phyloP scores from a whole-genome alignment of 2,888 invertebrate species.

The Andrena trimmerana region DNA sequence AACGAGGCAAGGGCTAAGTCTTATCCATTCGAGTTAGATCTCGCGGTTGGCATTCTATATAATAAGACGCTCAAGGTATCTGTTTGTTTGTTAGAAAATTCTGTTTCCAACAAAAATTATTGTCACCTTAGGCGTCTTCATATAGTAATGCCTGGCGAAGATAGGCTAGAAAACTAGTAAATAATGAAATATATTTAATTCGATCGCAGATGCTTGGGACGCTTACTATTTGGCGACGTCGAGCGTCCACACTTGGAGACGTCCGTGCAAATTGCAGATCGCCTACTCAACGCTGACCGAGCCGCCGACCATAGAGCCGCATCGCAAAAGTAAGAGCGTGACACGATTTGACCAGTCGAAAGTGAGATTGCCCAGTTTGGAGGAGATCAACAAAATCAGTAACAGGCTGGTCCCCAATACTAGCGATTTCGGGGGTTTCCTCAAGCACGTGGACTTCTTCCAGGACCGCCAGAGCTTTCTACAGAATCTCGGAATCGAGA shows the following conservation, averaged over 20 bases:
- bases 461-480: constrained; percentile 73
- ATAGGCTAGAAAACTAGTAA: neutral
- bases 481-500: constrained; percentile 62
- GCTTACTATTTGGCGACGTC: constrained; percentile 51
- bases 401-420: constrained; percentile 64
- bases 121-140: no score
- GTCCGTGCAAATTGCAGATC: constrained; percentile 88
- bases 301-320: neutral
- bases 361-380: constrained; percentile 64
- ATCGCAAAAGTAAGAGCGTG: constrained; percentile 3
- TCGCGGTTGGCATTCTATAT: no score
- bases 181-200: constrained; percentile 9
- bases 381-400: constrained; percentile 68
- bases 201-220: constrained; percentile 53
- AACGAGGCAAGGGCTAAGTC: constrained; percentile 28
- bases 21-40: neutral
- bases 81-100: neutral
- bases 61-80: neutral
- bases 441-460: constrained; percentile 62
- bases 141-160: no score
- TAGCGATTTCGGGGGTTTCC: constrained; percentile 71
- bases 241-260: constrained; percentile 87
- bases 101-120: neutral
- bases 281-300: constrained; percentile 85
- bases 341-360: constrained; percentile 34